Evolutionary conservation across 2,797 vertebrate genomes (phyloP), one percentile per base, ranked within the genome.

Genomic region (Poeciliopsis infans): DNA sequence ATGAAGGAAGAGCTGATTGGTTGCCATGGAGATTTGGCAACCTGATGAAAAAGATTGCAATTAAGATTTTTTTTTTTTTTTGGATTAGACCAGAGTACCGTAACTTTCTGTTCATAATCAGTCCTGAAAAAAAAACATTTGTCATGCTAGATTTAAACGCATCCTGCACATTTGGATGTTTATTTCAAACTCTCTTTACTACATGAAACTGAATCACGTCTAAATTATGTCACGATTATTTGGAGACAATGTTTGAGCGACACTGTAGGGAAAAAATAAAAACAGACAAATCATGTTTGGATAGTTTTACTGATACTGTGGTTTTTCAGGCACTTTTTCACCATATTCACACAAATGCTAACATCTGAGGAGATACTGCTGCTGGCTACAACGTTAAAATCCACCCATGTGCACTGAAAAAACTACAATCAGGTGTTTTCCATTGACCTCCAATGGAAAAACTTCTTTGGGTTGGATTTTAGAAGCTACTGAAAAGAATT

Each of bases 241-340:
- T 69, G 61, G 18, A 75, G 10, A 79, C 61, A 49, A 81, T 71
- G 68, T 83, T 78, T 84, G 64, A 79, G 33, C 78, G 77, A 74
- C 18, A 80, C 77, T 74, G 77, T 83, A 81, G 87, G 79, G 57
- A 53, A 43, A 86, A 41, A 15, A 23, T n/a, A 49, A 74, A 85
- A 86, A 87, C 69, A 79, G 10, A 5, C 1, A 75, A 64, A 79
- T 46, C 46, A 28, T 51, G n/a, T 82, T 77, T 39, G 31, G 4
- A 80, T 70, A 28, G 36, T 81, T 83, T 87, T 77, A 75, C 75
- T 80, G 75, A 78, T 81, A 59, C 82, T 69, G 79, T 75, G 82
- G 76, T 74, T 86, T 74, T 86, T 85, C 79, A 94, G 93, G 93
- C 93, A 94, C 91, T 94, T 91, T 74, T 64, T 23, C 23, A 55